Conservation (phyloP, 2,888 invertebrate genomes). For the Neocrepidodera transversa region DNA sequence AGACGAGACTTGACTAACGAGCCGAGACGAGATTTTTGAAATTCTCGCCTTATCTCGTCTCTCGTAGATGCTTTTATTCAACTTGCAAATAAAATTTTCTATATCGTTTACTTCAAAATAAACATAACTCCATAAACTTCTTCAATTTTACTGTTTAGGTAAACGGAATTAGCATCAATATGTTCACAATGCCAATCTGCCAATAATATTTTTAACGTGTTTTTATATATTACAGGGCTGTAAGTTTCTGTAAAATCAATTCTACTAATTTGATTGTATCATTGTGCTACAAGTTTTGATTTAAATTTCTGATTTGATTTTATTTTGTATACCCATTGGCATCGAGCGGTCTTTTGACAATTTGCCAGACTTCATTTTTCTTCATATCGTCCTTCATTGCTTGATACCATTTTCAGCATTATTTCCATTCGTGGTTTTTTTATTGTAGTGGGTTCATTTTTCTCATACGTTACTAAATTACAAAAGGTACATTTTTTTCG, state of each 20-base stretch:
- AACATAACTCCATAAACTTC: background rate
- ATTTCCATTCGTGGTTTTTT: too few species aligned
- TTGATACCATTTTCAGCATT: background rate
- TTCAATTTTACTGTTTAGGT: background rate
- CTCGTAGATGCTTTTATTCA: too few species aligned
- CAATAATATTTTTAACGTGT: background rate
- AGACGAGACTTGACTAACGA: too few species aligned
- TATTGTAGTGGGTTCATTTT: background rate
- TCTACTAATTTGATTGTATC: background rate
- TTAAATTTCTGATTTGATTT: background rate
- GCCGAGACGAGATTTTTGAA: too few species aligned
- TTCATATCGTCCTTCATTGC: background rate
- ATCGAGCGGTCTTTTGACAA: background rate
- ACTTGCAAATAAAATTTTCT: background rate
- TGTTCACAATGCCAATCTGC: background rate
- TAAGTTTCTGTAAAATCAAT: background rate
- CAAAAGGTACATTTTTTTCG: too few species aligned
- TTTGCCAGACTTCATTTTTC: background rate
- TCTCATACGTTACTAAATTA: background rate
- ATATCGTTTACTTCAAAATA: background rate
- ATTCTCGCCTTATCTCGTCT: too few species aligned
- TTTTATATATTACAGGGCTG: background rate
- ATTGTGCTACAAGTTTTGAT: background rate
- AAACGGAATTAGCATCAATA: background rate
- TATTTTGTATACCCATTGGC: constrained; percentile 2